phyloP scores from a whole-genome alignment of 1,140 invertebrate genomes.

The Brachionus koreanus region DNA sequence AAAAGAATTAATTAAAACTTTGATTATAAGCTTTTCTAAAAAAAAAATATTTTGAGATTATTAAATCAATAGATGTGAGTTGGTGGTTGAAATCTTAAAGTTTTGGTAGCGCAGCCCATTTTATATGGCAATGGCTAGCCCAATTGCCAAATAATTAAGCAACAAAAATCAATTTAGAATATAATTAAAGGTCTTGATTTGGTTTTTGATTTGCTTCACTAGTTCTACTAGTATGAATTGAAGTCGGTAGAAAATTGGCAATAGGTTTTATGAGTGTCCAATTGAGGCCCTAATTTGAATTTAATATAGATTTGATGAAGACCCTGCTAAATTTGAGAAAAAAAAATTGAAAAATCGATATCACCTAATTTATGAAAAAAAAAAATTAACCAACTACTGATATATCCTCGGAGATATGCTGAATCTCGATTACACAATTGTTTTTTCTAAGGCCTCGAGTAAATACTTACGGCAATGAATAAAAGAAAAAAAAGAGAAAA shows the following conservation, averaged over 20 bases:
- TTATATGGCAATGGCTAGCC: not conserved
- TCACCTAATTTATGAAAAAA: not conserved
- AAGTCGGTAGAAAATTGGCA: not conserved
- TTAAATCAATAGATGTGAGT: not conserved
- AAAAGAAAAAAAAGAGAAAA: not conserved
- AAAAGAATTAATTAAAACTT: not conserved
- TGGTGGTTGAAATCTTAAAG: not conserved
- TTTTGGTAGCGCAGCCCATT: not conserved
- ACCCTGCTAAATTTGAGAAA: not conserved
- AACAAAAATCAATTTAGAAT: not conserved
- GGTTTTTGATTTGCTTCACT: not conserved
- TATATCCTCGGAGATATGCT: not conserved
- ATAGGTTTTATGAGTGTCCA: not conserved
- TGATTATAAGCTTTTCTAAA: not conserved
- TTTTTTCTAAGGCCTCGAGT: not conserved
- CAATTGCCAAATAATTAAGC: not conserved
- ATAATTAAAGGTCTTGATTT: not conserved
- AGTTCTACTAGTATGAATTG: not conserved
- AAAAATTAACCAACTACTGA: not conserved
- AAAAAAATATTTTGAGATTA: not conserved
- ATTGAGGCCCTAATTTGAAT: not conserved
- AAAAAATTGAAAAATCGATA: not conserved
- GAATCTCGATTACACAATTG: not conserved
- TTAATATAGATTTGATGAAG: not conserved
- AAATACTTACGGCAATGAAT: not conserved